Evolutionary conservation across 2,797 vertebrate species (phyloP), one percentile per base, ranked within the genome.

Genomic region (Sus cebifrons): DNA sequence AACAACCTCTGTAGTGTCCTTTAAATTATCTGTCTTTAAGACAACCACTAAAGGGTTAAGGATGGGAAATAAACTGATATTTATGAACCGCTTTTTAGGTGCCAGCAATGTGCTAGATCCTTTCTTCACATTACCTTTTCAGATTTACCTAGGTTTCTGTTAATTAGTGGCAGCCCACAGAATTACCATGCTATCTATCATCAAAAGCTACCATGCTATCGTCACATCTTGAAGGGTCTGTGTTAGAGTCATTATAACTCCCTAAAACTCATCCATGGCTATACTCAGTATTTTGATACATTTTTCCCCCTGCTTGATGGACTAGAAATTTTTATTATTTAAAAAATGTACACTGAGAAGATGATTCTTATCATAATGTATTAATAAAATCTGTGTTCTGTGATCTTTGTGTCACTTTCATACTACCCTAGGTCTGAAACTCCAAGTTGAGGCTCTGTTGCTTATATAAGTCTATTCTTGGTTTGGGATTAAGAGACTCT

Each of bases 371-470:
- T 56, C 10, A n/a, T 67, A 60, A 70, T 52, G 94, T 86, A 23
- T 60, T 87, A 92, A n/a, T 91, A 70, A 74, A 73, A 87, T 78
- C 15, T 91, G 13, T 71, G 25, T 78, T 92, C 58, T 91, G 32
- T 32, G 32, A 85, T 79, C 44, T 87, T 74, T 62, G 3, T 64
- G 27, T 67, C 20, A 27, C 2, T 82, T 54, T 90, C 60, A 5
- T 62, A 10, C 10, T 40, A 90, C 29, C 8, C 7, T 87, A 17
- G 54, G 13, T 56, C 15, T 95, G 74, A 85, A 88, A 81, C 13
- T 70, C 23, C 32, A 74, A 29, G 5, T 58, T 84, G 27, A 77
- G 52, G 23, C 49, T 62, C 17, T 60, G 3, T 32, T 89, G 40
- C 36, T 75, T 70, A 73, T 70, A 52, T 86, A 82, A 44, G 2